These are phyloP conservation scores for Diacarnus erythraeanus DNA, from an alignment of 37 sponge, comb jelly and placozoan species.

Conservation along the genomic window DNA sequence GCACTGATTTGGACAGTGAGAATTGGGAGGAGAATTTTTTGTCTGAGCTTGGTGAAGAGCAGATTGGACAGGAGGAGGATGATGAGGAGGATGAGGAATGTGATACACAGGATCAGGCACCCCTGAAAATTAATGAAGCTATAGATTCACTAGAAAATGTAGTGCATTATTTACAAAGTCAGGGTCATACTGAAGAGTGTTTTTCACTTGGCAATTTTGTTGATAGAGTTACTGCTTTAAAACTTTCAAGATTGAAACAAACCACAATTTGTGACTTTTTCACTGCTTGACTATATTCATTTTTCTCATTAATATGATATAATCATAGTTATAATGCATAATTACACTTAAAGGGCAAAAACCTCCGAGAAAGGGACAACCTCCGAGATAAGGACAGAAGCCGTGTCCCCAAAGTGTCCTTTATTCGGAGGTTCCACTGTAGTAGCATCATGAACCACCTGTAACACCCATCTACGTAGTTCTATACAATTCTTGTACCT, in stretches of 20 bases:
- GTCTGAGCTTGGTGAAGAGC: background rate
- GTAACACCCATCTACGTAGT: too few relatives aligned
- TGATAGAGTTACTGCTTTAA: conserved; percentile 23
- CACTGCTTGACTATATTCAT: too few relatives aligned
- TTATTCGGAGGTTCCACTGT: conserved; percentile 27
- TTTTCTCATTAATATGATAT: too few relatives aligned
- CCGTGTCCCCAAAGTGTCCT: conserved; percentile 22
- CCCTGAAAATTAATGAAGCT: conserved; percentile 20
- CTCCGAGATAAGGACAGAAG: conserved; percentile 17
- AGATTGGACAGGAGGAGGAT: background rate
- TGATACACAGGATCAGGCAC: background rate
- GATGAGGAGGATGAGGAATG: background rate
- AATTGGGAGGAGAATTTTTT: too few relatives aligned
- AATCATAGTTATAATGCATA: too few relatives aligned
- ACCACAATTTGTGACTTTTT: background rate
- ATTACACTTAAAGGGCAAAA: background rate
- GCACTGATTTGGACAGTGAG: conserved; percentile 30
- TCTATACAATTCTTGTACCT: too few relatives aligned
- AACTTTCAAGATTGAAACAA: conserved; percentile 3
- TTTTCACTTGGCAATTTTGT: conserved; percentile 14
- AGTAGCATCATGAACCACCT: too few relatives aligned
- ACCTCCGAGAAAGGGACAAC: background rate
- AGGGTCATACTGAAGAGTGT: conserved; percentile 15
- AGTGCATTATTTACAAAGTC: conserved; percentile 37
- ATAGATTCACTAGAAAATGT: conserved; percentile 28